Conservation (phyloP, 2,797 vertebrate species). For the Petrocephalus sullivani region DNA sequence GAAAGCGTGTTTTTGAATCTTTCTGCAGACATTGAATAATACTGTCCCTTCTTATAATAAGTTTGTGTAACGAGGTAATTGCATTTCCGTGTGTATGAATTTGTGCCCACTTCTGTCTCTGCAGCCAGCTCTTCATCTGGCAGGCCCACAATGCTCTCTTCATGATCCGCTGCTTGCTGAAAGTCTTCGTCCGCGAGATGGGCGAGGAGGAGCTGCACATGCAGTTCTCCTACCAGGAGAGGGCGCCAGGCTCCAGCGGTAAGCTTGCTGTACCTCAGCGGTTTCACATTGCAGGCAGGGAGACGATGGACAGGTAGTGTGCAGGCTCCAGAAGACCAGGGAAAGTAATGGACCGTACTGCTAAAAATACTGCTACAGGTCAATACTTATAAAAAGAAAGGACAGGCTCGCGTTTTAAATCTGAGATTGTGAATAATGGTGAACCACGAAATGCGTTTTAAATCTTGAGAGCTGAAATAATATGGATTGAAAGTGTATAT, state of each 20-base stretch:
- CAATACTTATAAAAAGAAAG: background rate
- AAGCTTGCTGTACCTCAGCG: slow-evolving; percentile 34
- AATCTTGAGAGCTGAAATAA: background rate
- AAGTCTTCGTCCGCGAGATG: slow-evolving; percentile 88
- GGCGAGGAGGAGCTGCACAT: slow-evolving; percentile 84
- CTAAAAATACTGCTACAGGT: background rate
- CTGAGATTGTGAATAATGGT: background rate
- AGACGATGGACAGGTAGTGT: background rate
- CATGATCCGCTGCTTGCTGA: slow-evolving; percentile 91
- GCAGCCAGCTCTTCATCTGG: slow-evolving; percentile 96
- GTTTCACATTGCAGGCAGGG: background rate
- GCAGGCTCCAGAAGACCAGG: background rate
- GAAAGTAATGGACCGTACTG: background rate
- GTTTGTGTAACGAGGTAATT: background rate
- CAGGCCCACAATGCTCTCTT: slow-evolving; percentile 96
- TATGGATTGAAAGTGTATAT: background rate
- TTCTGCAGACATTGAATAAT: background rate
- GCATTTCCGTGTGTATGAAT: background rate
- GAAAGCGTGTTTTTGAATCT: background rate
- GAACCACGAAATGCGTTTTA: background rate
- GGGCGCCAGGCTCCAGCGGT: slow-evolving; percentile 74
- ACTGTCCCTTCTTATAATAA: background rate
- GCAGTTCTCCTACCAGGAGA: slow-evolving; percentile 86
- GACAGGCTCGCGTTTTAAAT: background rate
- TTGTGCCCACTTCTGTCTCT: slow-evolving; percentile 33